Percentiles rank a stretch among this genome's conserved stretches.
phyloP scores from a whole-genome alignment of 2,888 invertebrate genomes.

The Hyposoter didymator region DNA sequence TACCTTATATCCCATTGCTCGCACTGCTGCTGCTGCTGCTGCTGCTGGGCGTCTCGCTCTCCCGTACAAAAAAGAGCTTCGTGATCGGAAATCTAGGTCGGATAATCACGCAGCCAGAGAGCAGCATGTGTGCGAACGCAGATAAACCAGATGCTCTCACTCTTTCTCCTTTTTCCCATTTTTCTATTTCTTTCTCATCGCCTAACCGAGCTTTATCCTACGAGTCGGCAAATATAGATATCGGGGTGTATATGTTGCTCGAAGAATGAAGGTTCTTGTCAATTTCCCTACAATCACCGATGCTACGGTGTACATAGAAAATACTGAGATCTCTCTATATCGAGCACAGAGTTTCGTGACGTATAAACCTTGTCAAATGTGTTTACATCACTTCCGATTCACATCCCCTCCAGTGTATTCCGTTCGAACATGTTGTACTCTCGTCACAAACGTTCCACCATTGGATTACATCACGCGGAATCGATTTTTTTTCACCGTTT shows the following conservation, averaged over 20 bases:
- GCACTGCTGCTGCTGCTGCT: constrained; percentile 40
- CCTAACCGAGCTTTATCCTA: constrained; percentile 26
- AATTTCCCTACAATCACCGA: constrained; percentile 63
- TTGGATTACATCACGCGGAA: neutral
- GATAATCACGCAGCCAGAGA: constrained; percentile 63
- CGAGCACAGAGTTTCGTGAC: neutral
- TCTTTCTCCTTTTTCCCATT: constrained; percentile 24
- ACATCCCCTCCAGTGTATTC: neutral
- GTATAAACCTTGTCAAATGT: constrained; percentile 1
- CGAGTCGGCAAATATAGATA: constrained; percentile 30
- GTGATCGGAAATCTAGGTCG: constrained; percentile 69
- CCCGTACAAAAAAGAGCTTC: constrained; percentile 62
- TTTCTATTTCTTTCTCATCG: constrained; percentile 7
- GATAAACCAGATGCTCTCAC: constrained; percentile 52
- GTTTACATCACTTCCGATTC: neutral
- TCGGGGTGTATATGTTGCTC: constrained; percentile 18
- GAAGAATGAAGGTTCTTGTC: constrained; percentile 59
- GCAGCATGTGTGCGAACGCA: constrained; percentile 49
- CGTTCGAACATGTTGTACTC: neutral
- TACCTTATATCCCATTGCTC: constrained; percentile 63
- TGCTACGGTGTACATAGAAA: constrained; percentile 50
- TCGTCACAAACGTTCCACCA: neutral
- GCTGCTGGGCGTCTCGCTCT: constrained; percentile 41
- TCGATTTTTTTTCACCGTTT: neutral
- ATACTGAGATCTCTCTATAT: constrained; percentile 24